Conservation (phyloP, 2,888 invertebrate species). For the Bimastos eiseni region DNA sequence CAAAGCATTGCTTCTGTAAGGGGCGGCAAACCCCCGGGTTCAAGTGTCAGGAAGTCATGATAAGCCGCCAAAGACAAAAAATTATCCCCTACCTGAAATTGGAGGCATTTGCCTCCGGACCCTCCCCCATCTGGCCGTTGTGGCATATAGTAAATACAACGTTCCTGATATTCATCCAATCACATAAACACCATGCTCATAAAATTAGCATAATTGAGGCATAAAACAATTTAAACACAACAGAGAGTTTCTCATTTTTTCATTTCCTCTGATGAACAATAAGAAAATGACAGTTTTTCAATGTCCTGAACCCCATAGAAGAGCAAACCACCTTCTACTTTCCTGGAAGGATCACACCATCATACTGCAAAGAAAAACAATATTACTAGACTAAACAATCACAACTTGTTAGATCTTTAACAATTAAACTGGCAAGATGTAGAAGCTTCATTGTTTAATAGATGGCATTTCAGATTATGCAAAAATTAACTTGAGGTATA, state of each 20-base stretch:
- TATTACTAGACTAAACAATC: not conserved
- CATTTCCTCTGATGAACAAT: not conserved
- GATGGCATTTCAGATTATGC: no score
- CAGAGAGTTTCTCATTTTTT: not conserved
- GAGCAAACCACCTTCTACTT: slow-evolving; percentile 47
- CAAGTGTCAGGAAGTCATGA: no score
- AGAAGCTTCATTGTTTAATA: not conserved
- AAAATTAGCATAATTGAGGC: no score
- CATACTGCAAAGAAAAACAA: slow-evolving; percentile 56
- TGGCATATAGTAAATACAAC: no score
- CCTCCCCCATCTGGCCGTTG: no score
- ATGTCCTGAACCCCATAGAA: not conserved
- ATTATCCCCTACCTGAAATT: no score
- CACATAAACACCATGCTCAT: no score
- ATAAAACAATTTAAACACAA: not conserved
- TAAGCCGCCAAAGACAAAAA: no score
- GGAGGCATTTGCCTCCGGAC: no score
- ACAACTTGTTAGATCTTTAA: not conserved
- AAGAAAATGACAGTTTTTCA: slow-evolving; percentile 1
- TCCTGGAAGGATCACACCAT: slow-evolving; percentile 61
- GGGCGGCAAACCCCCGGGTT: no score
- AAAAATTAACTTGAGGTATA: not conserved
- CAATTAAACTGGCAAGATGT: not conserved
- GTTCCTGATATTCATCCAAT: no score
- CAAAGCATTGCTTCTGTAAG: no score